phyloP scores from a whole-genome alignment of 2,113 vertebrate species.

The Xenus cinereus region DNA sequence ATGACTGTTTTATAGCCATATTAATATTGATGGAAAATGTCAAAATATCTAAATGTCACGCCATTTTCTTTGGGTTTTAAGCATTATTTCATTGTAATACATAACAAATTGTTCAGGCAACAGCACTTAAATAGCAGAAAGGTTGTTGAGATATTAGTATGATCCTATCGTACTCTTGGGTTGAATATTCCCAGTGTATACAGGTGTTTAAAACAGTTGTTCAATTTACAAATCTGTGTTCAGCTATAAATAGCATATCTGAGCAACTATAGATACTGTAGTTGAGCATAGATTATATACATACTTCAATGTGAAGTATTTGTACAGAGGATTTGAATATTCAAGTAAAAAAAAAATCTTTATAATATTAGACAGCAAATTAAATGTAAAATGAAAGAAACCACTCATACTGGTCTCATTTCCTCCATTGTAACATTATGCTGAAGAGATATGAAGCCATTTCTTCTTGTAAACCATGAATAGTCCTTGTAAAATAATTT shows the following conservation, averaged over 20 bases:
- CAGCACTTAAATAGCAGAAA: not conserved
- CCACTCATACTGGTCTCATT: not conserved
- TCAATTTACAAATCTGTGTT: not conserved
- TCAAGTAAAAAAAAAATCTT: not conserved
- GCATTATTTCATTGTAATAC: not conserved
- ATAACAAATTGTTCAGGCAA: slow-evolving; percentile 7
- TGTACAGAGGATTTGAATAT: not conserved
- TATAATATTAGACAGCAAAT: not conserved
- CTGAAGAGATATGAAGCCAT: not conserved
- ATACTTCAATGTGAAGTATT: not conserved
- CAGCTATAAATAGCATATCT: not conserved
- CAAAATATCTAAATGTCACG: slow-evolving; percentile 67
- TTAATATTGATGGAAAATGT: slow-evolving; percentile 67
- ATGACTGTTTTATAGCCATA: slow-evolving; percentile 43
- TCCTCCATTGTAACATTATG: not conserved
- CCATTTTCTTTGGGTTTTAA: slow-evolving; percentile 51
- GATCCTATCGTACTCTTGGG: not conserved
- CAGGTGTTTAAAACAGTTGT: not conserved
- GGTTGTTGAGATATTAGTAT: not conserved
- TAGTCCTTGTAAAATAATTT: not conserved
- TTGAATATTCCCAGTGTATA: not conserved
- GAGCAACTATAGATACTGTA: not conserved
- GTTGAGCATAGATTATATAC: not conserved
- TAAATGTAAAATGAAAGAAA: not conserved
- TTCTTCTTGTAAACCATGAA: not conserved